These are phyloP conservation scores for Cephonodes hylas DNA, from an alignment of 2,888 invertebrate species.

Conservation along the genomic window DNA sequence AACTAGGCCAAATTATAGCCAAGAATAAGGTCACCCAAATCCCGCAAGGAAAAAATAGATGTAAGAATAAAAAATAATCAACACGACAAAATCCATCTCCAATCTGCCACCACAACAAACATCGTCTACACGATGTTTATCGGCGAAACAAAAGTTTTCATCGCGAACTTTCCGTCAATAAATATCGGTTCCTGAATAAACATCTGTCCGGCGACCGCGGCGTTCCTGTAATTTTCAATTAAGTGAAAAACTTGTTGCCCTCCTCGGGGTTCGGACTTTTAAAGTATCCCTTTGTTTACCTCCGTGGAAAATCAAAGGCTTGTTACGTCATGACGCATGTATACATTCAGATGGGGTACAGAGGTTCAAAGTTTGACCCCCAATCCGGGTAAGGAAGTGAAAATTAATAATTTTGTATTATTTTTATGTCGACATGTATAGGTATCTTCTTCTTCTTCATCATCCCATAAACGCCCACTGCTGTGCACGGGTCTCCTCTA, in stretches of 20 bases:
- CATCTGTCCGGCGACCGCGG: constrained; percentile 4
- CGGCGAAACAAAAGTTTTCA: neutral
- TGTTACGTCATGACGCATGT: neutral
- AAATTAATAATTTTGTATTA: no score
- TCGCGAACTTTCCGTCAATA: constrained; percentile 30
- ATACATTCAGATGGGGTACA: neutral
- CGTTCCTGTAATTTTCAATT: constrained; percentile 19
- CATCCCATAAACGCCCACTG: no score
- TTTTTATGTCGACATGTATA: no score
- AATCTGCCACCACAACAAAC: neutral
- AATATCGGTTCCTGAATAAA: constrained; percentile 27
- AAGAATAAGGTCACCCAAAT: no score
- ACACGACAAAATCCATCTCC: neutral
- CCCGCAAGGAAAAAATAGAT: no score
- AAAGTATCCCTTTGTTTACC: constrained; percentile 5
- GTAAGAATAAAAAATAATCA: no score
- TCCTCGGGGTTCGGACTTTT: neutral
- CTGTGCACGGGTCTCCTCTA: no score
- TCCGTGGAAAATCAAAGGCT: constrained; percentile 5
- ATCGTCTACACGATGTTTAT: neutral
- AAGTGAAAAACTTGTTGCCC: constrained; percentile 13
- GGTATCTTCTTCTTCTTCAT: no score
- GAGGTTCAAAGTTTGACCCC: neutral
- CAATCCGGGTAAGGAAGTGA: no score
- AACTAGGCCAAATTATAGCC: no score